These are phyloP conservation scores for Leptoteleia sp. DNA, from an alignment of 1,140 invertebrate genomes.

Conservation along the genomic window DNA sequence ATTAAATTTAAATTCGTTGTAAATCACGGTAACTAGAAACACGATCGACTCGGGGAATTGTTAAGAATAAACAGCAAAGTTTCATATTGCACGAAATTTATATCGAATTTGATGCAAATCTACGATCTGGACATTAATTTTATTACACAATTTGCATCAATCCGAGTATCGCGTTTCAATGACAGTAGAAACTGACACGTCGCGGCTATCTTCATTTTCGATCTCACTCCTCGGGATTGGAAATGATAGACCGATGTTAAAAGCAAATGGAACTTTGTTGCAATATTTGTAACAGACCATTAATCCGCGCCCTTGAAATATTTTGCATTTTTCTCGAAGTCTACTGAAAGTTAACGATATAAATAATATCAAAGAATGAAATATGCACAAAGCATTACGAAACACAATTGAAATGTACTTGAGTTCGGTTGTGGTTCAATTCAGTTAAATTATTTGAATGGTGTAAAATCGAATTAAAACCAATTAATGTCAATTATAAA, in stretches of 20 bases:
- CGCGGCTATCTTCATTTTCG: slow-evolving; percentile 10
- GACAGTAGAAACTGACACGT: slow-evolving; percentile 13
- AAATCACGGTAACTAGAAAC: no score
- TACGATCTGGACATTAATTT: slow-evolving; percentile 2
- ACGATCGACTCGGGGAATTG: no score
- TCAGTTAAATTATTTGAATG: no score
- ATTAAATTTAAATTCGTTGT: no score
- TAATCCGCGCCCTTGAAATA: neutral
- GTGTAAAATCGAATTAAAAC: no score
- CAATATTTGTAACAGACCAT: slow-evolving; percentile 12
- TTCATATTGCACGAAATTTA: neutral
- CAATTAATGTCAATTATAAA: no score
- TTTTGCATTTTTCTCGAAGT: neutral
- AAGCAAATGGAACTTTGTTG: slow-evolving; percentile 24
- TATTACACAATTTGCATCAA: slow-evolving; percentile 11
- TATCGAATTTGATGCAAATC: neutral
- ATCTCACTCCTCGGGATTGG: slow-evolving; percentile 10
- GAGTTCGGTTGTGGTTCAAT: no score
- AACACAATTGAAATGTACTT: no score
- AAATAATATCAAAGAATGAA: no score
- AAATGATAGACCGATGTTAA: slow-evolving; percentile 20
- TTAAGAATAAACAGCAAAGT: neutral
- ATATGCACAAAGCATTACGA: no score
- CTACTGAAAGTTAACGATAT: no score
- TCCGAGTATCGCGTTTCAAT: slow-evolving; percentile 13